phyloP scores from a whole-genome alignment of 2,888 invertebrate genomes.

The Apamea crenata region DNA sequence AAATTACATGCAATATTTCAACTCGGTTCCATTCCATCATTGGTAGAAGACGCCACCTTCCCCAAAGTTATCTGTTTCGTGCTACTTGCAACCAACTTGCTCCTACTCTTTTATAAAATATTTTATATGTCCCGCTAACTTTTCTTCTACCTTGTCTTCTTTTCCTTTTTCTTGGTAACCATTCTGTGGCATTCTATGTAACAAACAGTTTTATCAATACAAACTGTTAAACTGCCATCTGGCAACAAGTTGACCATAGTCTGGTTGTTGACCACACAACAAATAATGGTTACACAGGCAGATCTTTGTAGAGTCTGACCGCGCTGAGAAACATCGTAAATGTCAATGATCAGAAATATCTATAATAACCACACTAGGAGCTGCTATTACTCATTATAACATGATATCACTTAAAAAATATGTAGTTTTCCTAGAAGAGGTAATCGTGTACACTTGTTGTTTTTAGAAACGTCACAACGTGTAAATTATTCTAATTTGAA shows the following conservation, averaged over 20 bases:
- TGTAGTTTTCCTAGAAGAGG: slow-evolving; percentile 4
- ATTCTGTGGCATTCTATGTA: neutral
- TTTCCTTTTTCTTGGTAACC: neutral
- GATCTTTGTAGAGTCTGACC: neutral
- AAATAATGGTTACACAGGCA: neutral
- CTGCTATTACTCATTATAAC: neutral
- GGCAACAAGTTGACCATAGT: neutral
- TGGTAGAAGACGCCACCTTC: neutral
- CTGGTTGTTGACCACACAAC: neutral
- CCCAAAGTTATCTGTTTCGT: neutral
- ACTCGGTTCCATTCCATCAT: neutral
- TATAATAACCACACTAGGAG: neutral
- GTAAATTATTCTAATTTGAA: slow-evolving; percentile 15
- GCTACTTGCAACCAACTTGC: neutral
- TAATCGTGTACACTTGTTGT: neutral
- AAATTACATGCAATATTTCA: neutral
- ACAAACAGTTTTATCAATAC: neutral
- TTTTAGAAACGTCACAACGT: neutral
- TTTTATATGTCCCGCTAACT: neutral
- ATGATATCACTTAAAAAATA: slow-evolving; percentile 8
- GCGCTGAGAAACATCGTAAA: neutral
- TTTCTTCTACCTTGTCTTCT: neutral
- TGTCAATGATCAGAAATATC: neutral
- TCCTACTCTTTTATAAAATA: too few species aligned
- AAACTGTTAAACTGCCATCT: neutral